Base-by-base conservation (phyloP, 2,888 invertebrate genomes). In the Mechanitis mazaeus region DNA sequence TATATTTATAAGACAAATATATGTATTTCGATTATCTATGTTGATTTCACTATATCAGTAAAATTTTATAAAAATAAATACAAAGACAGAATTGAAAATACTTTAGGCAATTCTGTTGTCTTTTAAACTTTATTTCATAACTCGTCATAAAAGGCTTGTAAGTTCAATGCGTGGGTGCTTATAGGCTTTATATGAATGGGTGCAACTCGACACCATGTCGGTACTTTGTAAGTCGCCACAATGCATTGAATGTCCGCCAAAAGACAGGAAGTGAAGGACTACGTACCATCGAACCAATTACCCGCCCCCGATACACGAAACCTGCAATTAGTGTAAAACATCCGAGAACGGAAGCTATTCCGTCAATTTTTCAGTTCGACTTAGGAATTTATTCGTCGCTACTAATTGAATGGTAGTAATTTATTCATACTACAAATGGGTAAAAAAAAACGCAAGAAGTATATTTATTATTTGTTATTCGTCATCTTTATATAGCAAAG, bases 221-320 rank as follows among this genome's bases (percentile, higher is more conserved):
- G 84, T 77, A 76, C 81, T 81, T 83, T 80, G 77, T 78, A 69
- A 75, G 72, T 75, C 75, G 69, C 71, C 69, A 76, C 74, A 79
- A 77, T 76, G 73, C 77, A 79, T 80, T 80, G 76, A 80, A 67
- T 64, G 68, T 67, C 69, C 69, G 74, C 79, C 83, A 85, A 88
- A 87, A 85, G 86, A 82, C 90, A 87, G 90, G 89, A 89, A 89
- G 87, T 84, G 78, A 77, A 82, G 83, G 83, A 87, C 84, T 84
- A 78, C 80, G 80, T 76, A 76, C 82, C 82, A 87, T 86, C 81
- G 79, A 82, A 80, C 87, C 85, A 88, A 89, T 87, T 85, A 84
- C 83, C 82, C 90, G 87, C 90, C 89, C 84, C 83, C 84, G 90
- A 79, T 74, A 90, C 80, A 72, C 75, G 87, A 89, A 87, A 87